Conservation (phyloP, 2,888 invertebrate genomes). For the Orthosia cruda region DNA sequence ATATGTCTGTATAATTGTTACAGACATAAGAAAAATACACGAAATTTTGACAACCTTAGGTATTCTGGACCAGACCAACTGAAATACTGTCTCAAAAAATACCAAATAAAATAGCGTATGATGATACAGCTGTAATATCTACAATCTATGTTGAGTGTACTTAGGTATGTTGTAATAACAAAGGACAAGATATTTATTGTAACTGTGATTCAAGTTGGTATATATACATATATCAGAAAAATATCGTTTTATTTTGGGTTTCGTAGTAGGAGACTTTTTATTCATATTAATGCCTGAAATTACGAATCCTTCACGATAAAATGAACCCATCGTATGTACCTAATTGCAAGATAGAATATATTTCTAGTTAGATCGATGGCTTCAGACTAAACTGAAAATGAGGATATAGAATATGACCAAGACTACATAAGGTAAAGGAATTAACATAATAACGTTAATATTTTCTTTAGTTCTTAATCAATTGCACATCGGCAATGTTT, state of each 20-base stretch:
- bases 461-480: too few relatives aligned
- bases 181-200: constrained; percentile 11
- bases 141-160: background rate
- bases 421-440: too few relatives aligned
- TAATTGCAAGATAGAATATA: background rate
- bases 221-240: too few relatives aligned
- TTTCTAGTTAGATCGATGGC: background rate
- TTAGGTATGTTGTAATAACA: background rate
- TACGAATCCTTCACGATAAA: background rate
- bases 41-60: background rate
- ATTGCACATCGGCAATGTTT: too few relatives aligned
- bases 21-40: too few relatives aligned
- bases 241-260: background rate
- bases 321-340: background rate
- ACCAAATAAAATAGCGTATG: background rate
- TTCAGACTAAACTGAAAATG: background rate
- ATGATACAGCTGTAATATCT: constrained; percentile 3
- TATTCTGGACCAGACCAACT: background rate
- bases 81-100: constrained; percentile 8
- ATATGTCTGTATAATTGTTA: background rate
- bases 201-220: background rate
- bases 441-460: too few relatives aligned
- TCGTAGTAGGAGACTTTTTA: background rate
- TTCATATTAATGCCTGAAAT: background rate
- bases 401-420: too few relatives aligned